Evolutionary conservation across 2,888 invertebrate genomes (phyloP).

Genomic region (Plagodis pulveraria): DNA sequence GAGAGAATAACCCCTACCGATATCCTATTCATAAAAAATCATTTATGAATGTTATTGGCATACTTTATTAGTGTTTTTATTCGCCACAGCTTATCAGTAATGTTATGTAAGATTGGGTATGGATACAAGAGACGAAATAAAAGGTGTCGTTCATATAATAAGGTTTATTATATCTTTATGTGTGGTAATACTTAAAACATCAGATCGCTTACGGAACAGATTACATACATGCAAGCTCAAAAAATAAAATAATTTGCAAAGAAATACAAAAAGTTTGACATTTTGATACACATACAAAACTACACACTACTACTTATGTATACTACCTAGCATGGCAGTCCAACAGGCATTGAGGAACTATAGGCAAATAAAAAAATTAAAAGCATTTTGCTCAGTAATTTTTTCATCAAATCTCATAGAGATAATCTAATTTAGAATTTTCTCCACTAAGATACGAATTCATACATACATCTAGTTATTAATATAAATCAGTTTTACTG

Average conservation of each 20-base stretch:
- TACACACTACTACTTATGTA: conserved; percentile 16
- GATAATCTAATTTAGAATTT: conserved; percentile 60
- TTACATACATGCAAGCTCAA: conserved; percentile 41
- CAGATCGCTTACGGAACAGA: conserved; percentile 54
- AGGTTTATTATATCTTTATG: conserved; percentile 53
- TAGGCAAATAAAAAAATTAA: conserved; percentile 43
- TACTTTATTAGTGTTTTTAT: too few species aligned
- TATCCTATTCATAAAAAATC: too few species aligned
- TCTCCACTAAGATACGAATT: conserved; percentile 47
- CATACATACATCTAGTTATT: conserved; percentile 46
- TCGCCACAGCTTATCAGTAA: not conserved
- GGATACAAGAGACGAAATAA: conserved; percentile 38
- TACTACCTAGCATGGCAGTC: conserved; percentile 42
- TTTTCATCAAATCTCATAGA: conserved; percentile 46
- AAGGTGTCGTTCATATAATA: conserved; percentile 46
- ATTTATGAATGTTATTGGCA: too few species aligned
- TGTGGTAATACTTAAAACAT: conserved; percentile 45
- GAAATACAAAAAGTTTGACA: conserved; percentile 21
- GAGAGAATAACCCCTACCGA: too few species aligned
- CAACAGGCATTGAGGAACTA: conserved; percentile 50
- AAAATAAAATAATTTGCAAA: conserved; percentile 24
- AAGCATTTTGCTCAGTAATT: conserved; percentile 10
- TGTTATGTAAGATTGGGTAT: not conserved
- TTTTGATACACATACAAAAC: conserved; percentile 33
- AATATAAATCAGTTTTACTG: conserved; percentile 71